These are phyloP conservation scores for Drosophila fulvimacula DNA, from an alignment of 2,888 invertebrate genomes.

Conservation along the genomic window DNA sequence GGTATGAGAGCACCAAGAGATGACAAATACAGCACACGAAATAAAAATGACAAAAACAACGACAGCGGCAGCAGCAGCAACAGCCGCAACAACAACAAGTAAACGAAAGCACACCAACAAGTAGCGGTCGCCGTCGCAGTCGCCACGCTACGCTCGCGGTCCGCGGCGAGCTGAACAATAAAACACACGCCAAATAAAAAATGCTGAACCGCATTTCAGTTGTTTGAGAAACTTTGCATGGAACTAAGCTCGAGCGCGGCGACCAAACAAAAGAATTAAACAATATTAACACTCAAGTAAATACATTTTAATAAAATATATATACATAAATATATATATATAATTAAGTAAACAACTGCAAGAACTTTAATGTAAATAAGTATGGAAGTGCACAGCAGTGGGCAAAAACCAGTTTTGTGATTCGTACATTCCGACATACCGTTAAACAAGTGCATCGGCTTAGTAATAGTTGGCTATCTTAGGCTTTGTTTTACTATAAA, in stretches of 20 bases:
- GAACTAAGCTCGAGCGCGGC: conserved; percentile 60
- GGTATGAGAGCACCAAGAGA: conserved; percentile 37
- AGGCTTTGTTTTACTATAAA: neutral
- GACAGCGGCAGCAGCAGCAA: neutral
- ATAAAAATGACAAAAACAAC: conserved; percentile 28
- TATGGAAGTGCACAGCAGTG: neutral
- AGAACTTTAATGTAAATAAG: neutral
- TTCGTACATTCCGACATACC: neutral
- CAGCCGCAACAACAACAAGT: conserved; percentile 6
- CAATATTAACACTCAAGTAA: conserved; percentile 34
- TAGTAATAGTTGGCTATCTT: conserved; percentile 17
- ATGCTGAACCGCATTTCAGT: conserved; percentile 66
- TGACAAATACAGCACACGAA: conserved; percentile 43
- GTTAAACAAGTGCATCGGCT: conserved; percentile 1
- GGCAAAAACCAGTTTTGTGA: conserved; percentile 18
- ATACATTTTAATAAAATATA: conserved; percentile 23
- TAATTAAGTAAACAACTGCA: conserved; percentile 11
- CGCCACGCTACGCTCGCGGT: conserved; percentile 27
- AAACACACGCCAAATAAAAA: conserved; percentile 37
- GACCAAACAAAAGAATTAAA: conserved; percentile 30
- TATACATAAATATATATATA: neutral
- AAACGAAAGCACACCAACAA: conserved; percentile 36
- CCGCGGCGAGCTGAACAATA: conserved; percentile 27
- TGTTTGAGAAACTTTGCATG: conserved; percentile 70
- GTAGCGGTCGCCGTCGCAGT: conserved; percentile 43